phyloP scores from a whole-genome alignment of 2,888 invertebrate species.

The Drosophila quinaria region DNA sequence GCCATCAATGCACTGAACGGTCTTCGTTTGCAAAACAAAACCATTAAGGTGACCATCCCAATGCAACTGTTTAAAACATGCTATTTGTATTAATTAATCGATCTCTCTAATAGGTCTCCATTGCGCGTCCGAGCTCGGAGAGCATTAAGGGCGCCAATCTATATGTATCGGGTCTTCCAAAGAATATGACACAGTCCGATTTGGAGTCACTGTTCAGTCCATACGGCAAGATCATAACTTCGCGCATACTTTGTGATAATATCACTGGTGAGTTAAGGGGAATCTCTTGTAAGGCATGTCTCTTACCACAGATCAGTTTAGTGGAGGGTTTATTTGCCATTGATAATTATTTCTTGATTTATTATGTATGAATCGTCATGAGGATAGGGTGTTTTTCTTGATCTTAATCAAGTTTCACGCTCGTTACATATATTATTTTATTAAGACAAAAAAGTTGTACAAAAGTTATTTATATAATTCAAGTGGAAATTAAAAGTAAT shows the following conservation, averaged over 20 bases:
- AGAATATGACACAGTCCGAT: conserved; percentile 94
- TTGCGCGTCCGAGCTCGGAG: conserved; percentile 96
- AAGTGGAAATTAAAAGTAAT: neutral
- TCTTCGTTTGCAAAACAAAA: conserved; percentile 99
- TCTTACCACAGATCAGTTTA: neutral
- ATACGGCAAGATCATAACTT: conserved; percentile 93
- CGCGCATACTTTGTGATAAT: conserved; percentile 94
- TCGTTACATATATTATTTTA: neutral
- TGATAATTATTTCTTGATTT: neutral
- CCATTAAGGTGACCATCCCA: conserved; percentile 93
- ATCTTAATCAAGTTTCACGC: neutral
- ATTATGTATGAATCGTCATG: neutral
- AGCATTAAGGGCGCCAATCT: conserved; percentile 97
- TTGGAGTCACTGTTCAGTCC: conserved; percentile 93
- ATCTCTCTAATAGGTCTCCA: conserved; percentile 88
- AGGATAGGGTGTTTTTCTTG: neutral
- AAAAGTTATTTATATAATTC: neutral
- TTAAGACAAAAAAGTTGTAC: neutral
- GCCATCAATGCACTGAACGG: conserved; percentile 99
- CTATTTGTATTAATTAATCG: neutral
- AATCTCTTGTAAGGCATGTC: neutral
- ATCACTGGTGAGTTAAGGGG: conserved; percentile 89
- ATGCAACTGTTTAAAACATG: neutral
- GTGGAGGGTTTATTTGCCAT: neutral
- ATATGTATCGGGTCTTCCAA: conserved; percentile 96